Conservation (phyloP, 2,888 invertebrate species). For the Epinotia bilunana region DNA sequence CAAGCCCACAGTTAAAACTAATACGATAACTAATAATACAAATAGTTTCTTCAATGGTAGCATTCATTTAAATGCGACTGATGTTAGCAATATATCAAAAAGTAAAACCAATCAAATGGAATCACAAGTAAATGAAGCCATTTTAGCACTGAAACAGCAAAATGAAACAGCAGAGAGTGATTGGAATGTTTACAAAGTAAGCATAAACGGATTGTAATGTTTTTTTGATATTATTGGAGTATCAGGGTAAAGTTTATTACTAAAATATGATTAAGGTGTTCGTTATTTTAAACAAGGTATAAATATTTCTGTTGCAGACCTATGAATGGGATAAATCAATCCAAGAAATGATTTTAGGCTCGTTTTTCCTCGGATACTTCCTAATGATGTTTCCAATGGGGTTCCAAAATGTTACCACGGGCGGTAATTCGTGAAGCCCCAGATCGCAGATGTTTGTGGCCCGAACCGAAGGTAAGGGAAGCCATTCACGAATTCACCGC, state of each 20-base stretch:
- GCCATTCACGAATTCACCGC: too few relatives aligned
- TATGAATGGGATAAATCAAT: conserved; percentile 35
- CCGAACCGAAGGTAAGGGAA: too few relatives aligned
- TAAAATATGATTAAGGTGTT: too few relatives aligned
- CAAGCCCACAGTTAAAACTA: neutral
- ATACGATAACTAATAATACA: neutral
- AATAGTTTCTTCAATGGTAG: neutral
- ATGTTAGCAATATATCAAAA: neutral
- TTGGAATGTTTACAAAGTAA: conserved; percentile 38
- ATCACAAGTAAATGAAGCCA: neutral
- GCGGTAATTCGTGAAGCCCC: too few relatives aligned
- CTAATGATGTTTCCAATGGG: conserved; percentile 71
- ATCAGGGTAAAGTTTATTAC: too few relatives aligned
- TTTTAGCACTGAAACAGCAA: neutral
- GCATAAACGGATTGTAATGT: too few relatives aligned
- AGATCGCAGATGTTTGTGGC: too few relatives aligned
- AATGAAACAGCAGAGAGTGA: neutral
- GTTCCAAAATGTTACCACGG: too few relatives aligned
- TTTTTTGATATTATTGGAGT: too few relatives aligned
- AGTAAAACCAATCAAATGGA: neutral
- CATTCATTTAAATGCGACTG: neutral
- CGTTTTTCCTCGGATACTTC: conserved; percentile 72
- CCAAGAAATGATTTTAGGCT: conserved; percentile 52
- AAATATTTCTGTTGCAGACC: conserved; percentile 17
- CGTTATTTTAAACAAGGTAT: neutral